These are phyloP conservation scores for Platerodrilus igneus DNA, from an alignment of 2,888 invertebrate species.

Conservation along the genomic window DNA sequence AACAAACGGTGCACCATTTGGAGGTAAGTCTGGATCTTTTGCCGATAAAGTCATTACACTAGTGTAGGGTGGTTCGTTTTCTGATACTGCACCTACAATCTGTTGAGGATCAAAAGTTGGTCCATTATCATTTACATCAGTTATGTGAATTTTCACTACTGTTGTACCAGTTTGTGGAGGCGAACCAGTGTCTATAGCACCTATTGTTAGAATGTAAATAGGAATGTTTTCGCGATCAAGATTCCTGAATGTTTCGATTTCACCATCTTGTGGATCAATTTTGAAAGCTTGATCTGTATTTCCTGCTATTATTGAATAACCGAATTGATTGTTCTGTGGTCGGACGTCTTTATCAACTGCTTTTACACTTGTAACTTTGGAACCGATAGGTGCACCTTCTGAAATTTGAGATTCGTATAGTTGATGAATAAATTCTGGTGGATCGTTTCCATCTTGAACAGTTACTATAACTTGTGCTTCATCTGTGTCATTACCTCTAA, in stretches of 20 bases:
- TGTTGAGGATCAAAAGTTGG: constrained; percentile 72
- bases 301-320: constrained; percentile 82
- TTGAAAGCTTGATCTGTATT: constrained; percentile 80
- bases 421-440: constrained; percentile 82
- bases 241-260: constrained; percentile 69
- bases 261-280: constrained; percentile 80
- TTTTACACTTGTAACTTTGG: constrained; percentile 70
- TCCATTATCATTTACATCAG: constrained; percentile 91
- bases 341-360: constrained; percentile 90
- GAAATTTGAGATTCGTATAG: constrained; percentile 74
- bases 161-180: constrained; percentile 92
- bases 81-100: constrained; percentile 72
- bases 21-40: constrained; percentile 82
- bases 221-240: constrained; percentile 79
- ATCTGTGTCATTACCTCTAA: constrained; percentile 91
- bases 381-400: constrained; percentile 73
- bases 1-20: constrained; percentile 86
- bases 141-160: constrained; percentile 71
- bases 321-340: constrained; percentile 87
- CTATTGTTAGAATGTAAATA: constrained; percentile 70
- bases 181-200: constrained; percentile 82
- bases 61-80: constrained; percentile 82
- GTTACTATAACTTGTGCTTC: constrained; percentile 91
- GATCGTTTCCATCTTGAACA: constrained; percentile 94
- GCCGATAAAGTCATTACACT: constrained; percentile 81